Percentiles rank a stretch among this genome's conserved stretches.
These are phyloP conservation scores for Micromys minutus DNA, from an alignment of 2,113 vertebrate species.

Conservation along the genomic window DNA sequence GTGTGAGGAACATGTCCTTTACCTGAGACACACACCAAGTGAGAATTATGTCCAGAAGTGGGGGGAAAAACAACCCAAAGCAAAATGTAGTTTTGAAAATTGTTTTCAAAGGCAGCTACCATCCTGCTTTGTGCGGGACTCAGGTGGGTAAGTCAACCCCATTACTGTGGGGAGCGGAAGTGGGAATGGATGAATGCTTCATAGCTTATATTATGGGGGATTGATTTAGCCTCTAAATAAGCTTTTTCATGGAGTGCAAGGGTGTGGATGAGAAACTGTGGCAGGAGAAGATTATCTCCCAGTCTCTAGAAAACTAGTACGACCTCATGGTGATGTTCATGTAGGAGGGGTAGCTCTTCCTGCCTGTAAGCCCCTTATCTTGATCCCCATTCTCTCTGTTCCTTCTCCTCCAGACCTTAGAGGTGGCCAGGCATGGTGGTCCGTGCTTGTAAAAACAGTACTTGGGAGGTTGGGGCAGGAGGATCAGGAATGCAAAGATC, in stretches of 20 bases:
- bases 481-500: not conserved
- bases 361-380: rapidly evolving
- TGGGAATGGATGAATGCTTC: not conserved
- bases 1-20: conserved; percentile 58
- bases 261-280: not conserved
- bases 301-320: not conserved
- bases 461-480: not conserved
- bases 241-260: not conserved
- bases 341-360: too few species aligned
- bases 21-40: not conserved
- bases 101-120: not conserved
- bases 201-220: too few species aligned
- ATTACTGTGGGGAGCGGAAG: not conserved
- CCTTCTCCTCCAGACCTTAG: not conserved
- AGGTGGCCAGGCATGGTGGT: not conserved
- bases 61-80: not conserved
- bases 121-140: not conserved
- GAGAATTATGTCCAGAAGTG: not conserved
- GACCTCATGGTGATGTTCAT: not conserved
- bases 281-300: not conserved
- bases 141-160: not conserved
- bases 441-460: not conserved
- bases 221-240: not conserved
- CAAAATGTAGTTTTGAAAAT: not conserved
- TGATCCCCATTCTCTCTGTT: not conserved